Percentiles rank a stretch among this genome's conserved stretches.
Evolutionary conservation across 1,140 invertebrate genomes (phyloP).

Genomic region (Heterodera carotae): DNA sequence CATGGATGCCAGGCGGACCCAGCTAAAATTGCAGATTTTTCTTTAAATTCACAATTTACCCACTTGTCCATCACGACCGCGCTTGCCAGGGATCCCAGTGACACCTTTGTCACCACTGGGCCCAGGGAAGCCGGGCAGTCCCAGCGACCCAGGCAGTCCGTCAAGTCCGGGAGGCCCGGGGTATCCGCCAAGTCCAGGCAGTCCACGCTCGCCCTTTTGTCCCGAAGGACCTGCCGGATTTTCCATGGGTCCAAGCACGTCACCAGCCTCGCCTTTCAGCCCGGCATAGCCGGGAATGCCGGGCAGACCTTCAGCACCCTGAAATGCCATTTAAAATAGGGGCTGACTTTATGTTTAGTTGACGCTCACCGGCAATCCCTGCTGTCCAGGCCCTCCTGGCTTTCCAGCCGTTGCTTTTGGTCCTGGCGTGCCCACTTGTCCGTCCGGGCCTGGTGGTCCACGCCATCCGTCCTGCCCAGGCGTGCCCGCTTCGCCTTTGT

Average conservation of each 20-base stretch:
- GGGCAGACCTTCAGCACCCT: conserved; percentile 58
- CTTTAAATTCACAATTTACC: not conserved
- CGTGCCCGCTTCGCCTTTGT: conserved; percentile 38
- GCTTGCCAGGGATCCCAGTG: conserved; percentile 48
- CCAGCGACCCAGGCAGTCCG: conserved; percentile 45
- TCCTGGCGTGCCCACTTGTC: conserved; percentile 35
- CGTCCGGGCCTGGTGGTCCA: conserved; percentile 45
- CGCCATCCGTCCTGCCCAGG: conserved; percentile 41
- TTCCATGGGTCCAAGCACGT: conserved; percentile 64
- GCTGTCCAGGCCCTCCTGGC: conserved; percentile 38
- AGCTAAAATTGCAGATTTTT: not conserved
- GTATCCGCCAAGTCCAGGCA: conserved; percentile 46
- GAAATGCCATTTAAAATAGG: conserved; percentile 7
- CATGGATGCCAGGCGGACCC: conserved; percentile 36
- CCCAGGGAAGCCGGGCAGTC: conserved; percentile 49
- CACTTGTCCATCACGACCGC: conserved; percentile 51
- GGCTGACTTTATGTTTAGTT: not conserved
- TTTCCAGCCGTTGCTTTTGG: conserved; percentile 45
- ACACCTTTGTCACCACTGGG: conserved; percentile 45
- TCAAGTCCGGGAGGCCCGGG: conserved; percentile 52
- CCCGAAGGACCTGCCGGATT: conserved; percentile 57
- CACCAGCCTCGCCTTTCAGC: conserved; percentile 60
- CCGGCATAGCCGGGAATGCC: conserved; percentile 62
- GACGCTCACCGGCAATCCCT: conserved; percentile 45
- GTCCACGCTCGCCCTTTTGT: conserved; percentile 53